Evolutionary conservation across 1,140 invertebrate genomes (phyloP).

Genomic region (Halictus rubicundus): DNA sequence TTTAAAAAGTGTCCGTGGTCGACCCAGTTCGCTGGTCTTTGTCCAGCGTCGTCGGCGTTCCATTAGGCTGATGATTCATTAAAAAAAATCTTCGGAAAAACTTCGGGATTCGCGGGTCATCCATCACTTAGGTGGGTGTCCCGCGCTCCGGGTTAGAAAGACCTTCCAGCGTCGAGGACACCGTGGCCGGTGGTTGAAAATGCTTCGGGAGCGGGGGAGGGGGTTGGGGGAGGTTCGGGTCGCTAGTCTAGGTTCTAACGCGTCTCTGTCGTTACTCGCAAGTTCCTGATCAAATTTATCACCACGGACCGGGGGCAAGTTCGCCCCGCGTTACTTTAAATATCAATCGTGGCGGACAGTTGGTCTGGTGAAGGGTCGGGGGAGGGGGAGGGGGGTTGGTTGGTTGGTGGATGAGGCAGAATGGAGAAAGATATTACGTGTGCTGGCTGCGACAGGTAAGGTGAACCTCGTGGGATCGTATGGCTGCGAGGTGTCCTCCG

Average conservation of each 20-base stretch:
- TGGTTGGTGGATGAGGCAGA: neutral
- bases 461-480: constrained; percentile 80
- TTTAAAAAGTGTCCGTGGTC: neutral
- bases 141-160: neutral
- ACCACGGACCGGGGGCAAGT: neutral
- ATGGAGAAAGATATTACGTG: neutral
- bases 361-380: too few species aligned
- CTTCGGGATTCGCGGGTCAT: neutral
- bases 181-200: neutral
- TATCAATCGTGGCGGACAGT: constrained; percentile 23
- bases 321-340: constrained; percentile 9
- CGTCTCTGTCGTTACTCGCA: constrained; percentile 3
- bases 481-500: constrained; percentile 82
- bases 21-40: constrained; percentile 3
- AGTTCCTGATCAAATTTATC: constrained; percentile 24
- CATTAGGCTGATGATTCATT: constrained; percentile 1
- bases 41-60: neutral
- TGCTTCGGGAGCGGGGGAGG: neutral
- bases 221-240: too few species aligned
- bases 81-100: constrained; percentile 7
- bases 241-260: neutral
- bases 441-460: constrained; percentile 54
- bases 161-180: neutral
- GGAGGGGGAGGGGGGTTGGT: too few species aligned
- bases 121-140: neutral